Base-by-base conservation (phyloP, 2,888 invertebrate genomes). In the Oxytorus armatus region DNA sequence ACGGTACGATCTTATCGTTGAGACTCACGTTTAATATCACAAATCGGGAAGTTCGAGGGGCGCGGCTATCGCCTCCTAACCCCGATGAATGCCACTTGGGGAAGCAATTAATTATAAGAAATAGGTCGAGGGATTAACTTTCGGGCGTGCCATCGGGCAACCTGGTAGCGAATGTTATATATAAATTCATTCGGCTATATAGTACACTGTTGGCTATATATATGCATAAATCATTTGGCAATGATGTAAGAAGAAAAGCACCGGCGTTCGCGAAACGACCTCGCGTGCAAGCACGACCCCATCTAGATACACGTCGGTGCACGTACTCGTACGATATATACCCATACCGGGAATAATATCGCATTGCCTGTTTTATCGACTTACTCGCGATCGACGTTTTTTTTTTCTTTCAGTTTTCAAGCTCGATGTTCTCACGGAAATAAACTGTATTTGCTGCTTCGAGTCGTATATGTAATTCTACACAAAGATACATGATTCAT, bases 61-160 rank as follows among this genome's bases (percentile, higher is more conserved):
- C 23, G 80, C 77, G 80, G 76, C 68, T 73, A 80, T 80, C 77
- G 77, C 33, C 61, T 21, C 23, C 33, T 72, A 61, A 51, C 29
- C n/a, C 39, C 66, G 33, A 59, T 47, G 66, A 23, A 47, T 39
- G 53, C 18, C 36, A 61, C 14, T 47, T 29, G 39, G 76, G 61
- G 76, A 65, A 33, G 55, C 77, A 72, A 80, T 80, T 80, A 77
- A 77, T 80, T 76, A 73, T 63, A 63, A 68, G 77, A 80, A 80
- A 80, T 80, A 80, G 80, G 77, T 77, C 77, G 80, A 59, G 66
- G 63, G 55, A 80, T 80, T 77, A 73, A 72, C 66, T 80, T 77
- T 80, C 80, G 80, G 77, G 77, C 47, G 80, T 73, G 77, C 68
- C 80, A 57, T 73, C 63, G 68, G 70, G 3, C 44, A 57, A 72